These are phyloP conservation scores for Microcebus murinus DNA, from an alignment of 2,113 vertebrate genomes.

Conservation along the genomic window DNA sequence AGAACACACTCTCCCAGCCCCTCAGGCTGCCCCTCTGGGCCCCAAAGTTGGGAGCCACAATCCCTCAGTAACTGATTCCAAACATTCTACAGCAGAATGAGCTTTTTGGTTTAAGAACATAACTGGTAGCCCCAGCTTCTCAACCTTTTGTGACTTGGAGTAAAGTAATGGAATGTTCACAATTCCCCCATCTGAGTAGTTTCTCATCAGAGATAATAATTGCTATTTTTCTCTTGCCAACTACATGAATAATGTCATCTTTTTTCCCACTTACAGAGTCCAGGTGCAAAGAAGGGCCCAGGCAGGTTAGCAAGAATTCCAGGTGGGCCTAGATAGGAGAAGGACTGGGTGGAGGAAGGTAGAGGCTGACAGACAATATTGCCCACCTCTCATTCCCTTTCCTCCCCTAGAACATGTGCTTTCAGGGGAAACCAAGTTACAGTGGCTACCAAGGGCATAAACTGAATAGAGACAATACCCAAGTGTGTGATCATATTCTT, in stretches of 20 bases:
- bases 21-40: neutral
- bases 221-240: constrained; percentile 35
- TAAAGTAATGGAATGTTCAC: neutral
- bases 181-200: neutral
- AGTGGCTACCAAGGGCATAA: neutral
- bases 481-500: neutral
- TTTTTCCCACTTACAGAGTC: neutral
- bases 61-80: neutral
- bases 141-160: constrained; percentile 9
- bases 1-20: no score
- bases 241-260: neutral
- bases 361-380: neutral
- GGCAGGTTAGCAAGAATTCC: neutral
- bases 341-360: fast-evolving
- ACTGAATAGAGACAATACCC: neutral
- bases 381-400: neutral
- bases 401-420: neutral
- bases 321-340: neutral
- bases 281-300: neutral
- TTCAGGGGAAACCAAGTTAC: neutral
- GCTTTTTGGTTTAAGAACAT: neutral
- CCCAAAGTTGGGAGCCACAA: neutral
- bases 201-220: constrained; percentile 22
- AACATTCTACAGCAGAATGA: neutral
- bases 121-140: neutral